Evolutionary conservation across 1,140 invertebrate species (phyloP).

Genomic region (Drosophila punjabiensis): DNA sequence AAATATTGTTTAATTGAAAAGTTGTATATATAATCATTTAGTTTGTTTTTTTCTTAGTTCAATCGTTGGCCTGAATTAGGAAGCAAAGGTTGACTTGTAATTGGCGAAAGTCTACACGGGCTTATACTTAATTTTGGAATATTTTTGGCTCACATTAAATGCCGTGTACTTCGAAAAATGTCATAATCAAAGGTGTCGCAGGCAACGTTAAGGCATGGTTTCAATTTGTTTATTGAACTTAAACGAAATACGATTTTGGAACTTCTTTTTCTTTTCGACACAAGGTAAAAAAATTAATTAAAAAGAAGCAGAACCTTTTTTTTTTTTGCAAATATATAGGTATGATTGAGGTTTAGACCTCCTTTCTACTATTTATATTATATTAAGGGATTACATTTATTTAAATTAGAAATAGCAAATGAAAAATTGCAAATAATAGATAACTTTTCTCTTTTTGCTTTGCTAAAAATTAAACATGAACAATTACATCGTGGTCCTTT

Average conservation of each 20-base stretch:
- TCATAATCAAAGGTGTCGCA: not conserved
- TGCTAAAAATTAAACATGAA: constrained; percentile 48
- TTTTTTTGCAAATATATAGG: not conserved
- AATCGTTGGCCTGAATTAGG: not conserved
- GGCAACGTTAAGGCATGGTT: not conserved
- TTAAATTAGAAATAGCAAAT: not conserved
- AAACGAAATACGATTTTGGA: not conserved
- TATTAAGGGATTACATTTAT: not conserved
- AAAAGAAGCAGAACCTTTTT: not conserved
- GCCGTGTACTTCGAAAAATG: not conserved
- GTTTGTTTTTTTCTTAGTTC: no score
- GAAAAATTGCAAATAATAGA: not conserved
- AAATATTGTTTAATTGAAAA: no score
- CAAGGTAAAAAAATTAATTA: not conserved
- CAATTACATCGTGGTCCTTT: constrained; percentile 84
- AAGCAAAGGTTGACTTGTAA: not conserved
- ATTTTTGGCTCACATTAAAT: not conserved
- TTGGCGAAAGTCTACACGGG: not conserved
- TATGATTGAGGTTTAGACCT: not conserved
- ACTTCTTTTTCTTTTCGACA: not conserved
- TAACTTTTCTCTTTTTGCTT: not conserved
- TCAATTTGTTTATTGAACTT: not conserved
- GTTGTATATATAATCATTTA: no score
- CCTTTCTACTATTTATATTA: not conserved
- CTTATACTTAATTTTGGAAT: not conserved